A percentile compares a stretch with the other conserved stretches of the same genome.
Conservation (phyloP, 37 sponge, comb jelly and placozoan genomes). For the Crambe crambe region DNA sequence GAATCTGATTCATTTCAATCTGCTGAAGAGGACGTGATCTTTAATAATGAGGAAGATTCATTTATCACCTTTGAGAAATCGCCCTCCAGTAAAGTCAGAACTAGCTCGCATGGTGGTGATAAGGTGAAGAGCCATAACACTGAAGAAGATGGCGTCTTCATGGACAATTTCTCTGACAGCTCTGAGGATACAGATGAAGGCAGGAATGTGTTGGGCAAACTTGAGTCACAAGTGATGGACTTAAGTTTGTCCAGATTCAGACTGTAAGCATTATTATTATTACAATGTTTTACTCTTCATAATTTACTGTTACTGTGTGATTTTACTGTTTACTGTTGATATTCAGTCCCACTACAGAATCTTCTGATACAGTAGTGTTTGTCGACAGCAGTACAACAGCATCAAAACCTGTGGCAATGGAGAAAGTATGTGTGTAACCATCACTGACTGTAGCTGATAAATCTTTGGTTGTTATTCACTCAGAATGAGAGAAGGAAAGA, state of each 20-base stretch:
- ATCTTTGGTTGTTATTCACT: not conserved
- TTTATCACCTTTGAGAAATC: slow-evolving; percentile 45
- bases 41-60: not conserved
- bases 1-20: slow-evolving; percentile 10
- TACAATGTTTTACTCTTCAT: not conserved
- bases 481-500: slow-evolving; percentile 18
- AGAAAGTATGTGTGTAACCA: not conserved
- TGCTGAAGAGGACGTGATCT: not conserved
- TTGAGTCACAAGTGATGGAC: slow-evolving; percentile 48
- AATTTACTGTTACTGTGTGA: not conserved
- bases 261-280: slow-evolving; percentile 6
- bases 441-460: not conserved
- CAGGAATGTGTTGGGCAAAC: slow-evolving; percentile 8
- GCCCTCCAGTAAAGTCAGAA: not conserved
- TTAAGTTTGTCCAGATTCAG: slow-evolving; percentile 6
- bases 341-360: slow-evolving; percentile 25
- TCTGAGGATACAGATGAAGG: slow-evolving; percentile 15
- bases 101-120: not conserved
- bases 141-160: slow-evolving; percentile 23
- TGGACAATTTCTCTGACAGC: slow-evolving; percentile 24
- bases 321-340: too few relatives aligned
- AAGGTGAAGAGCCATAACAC: not conserved
- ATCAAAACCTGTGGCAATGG: slow-evolving; percentile 9
- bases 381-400: slow-evolving; percentile 35
- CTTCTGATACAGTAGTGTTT: slow-evolving; percentile 61